Evolutionary conservation across 1,140 invertebrate species (phyloP).

Genomic region (Holcopasites calliopsidis): DNA sequence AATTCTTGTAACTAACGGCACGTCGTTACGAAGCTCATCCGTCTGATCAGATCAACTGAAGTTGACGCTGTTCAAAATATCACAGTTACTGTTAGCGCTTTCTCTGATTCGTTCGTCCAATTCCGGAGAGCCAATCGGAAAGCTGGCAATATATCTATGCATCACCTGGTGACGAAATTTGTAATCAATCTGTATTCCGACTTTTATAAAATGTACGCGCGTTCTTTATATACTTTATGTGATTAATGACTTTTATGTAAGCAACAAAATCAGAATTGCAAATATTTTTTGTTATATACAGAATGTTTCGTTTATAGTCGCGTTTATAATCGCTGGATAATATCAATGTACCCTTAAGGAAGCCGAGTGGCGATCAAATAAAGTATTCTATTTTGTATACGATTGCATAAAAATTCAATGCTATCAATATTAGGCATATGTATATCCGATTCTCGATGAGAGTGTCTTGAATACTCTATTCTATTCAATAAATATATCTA

Average conservation of each 20-base stretch:
- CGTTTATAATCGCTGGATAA: too few relatives aligned
- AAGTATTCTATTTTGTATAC: too few relatives aligned
- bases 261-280: background rate
- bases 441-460: too few relatives aligned
- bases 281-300: background rate
- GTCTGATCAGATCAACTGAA: conserved; percentile 54
- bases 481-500: background rate
- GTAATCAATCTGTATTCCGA: background rate
- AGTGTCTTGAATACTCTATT: too few relatives aligned
- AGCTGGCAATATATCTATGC: background rate
- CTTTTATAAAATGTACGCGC: background rate
- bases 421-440: too few relatives aligned
- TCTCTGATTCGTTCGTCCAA: conserved; percentile 39
- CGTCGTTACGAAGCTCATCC: conserved; percentile 39
- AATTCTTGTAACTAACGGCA: conserved; percentile 22
- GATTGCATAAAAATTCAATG: too few relatives aligned
- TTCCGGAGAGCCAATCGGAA: conserved; percentile 25
- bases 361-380: too few relatives aligned
- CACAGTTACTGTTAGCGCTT: conserved; percentile 55
- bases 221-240: background rate
- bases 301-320: too few relatives aligned
- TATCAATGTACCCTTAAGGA: too few relatives aligned
- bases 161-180: conserved; percentile 3
- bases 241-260: background rate
- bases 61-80: conserved; percentile 70